Conservation (phyloP, 1,140 invertebrate genomes). For the Drosophila arawakana region DNA sequence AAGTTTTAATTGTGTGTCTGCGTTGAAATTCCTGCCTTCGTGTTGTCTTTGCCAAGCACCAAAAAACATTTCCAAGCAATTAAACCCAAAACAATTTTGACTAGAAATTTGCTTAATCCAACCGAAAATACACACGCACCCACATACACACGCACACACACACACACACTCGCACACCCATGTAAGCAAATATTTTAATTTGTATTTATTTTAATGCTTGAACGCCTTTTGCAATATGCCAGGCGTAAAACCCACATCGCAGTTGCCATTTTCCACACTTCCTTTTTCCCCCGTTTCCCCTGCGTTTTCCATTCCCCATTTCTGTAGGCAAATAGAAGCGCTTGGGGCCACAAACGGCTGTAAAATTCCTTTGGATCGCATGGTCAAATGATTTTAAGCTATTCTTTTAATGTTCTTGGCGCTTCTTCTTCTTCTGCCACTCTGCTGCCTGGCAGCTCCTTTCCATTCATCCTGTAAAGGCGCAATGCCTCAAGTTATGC, state of each 20-base stretch:
- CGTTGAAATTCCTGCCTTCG: constrained; percentile 16
- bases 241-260: constrained; percentile 57
- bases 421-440: neutral
- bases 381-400: constrained; percentile 78
- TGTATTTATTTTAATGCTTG: constrained; percentile 81
- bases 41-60: constrained; percentile 35
- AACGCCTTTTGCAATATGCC: constrained; percentile 56
- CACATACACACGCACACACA: constrained; percentile 6
- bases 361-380: constrained; percentile 74
- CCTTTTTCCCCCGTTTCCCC: neutral
- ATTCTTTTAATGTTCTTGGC: constrained; percentile 66
- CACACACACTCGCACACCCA: constrained; percentile 3
- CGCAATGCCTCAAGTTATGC: constrained; percentile 62
- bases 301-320: neutral
- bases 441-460: neutral
- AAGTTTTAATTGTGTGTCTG: constrained; percentile 54
- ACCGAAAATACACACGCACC: neutral
- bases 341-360: constrained; percentile 27
- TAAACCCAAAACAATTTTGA: constrained; percentile 67
- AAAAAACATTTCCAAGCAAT: constrained; percentile 71
- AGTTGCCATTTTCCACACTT: neutral
- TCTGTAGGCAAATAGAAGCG: constrained; percentile 13
- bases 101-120: constrained; percentile 42
- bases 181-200: constrained; percentile 73
- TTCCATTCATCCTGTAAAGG: neutral